Evolutionary conservation across 2,113 vertebrate species (phyloP).

Genomic region (Bostrychus sinensis): DNA sequence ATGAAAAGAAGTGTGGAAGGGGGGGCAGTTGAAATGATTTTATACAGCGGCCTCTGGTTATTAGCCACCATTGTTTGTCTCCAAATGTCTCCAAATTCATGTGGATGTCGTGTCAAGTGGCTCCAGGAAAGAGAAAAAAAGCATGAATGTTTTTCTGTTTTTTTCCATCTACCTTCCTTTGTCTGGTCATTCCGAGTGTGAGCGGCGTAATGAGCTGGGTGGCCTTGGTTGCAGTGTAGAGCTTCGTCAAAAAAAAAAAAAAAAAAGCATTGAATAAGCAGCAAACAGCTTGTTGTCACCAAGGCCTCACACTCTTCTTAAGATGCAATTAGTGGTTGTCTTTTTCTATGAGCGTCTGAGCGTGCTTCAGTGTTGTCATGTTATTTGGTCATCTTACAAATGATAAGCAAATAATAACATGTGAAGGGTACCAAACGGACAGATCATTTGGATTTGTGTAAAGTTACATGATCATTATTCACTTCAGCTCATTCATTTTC

Average conservation of each 20-base stretch:
- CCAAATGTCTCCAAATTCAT: not conserved
- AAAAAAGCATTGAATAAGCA: conserved; percentile 16
- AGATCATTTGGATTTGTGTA: not conserved
- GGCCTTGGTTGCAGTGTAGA: conserved; percentile 51
- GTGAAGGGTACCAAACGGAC: not conserved
- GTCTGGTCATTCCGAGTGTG: conserved; percentile 51
- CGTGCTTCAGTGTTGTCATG: not conserved
- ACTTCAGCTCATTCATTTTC: too few relatives aligned
- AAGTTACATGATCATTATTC: too few relatives aligned
- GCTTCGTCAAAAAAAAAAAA: conserved; percentile 27
- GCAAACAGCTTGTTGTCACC: conserved; percentile 30
- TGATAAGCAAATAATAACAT: not conserved
- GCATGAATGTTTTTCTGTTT: conserved; percentile 28
- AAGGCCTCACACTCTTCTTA: conserved; percentile 32
- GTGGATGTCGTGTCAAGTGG: not conserved
- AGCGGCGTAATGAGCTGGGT: conserved; percentile 45
- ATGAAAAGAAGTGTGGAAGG: conserved; percentile 33
- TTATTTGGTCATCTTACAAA: not conserved
- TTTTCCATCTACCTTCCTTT: conserved; percentile 49
- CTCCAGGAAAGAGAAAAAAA: not conserved
- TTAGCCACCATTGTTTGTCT: conserved; percentile 8
- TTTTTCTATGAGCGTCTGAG: not conserved
- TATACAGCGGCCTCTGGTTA: conserved; percentile 40
- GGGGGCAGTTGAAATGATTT: conserved; percentile 37
- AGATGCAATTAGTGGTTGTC: conserved; percentile 17